Conservation (phyloP, 2,113 vertebrate species). For the Mugil cephalus region DNA sequence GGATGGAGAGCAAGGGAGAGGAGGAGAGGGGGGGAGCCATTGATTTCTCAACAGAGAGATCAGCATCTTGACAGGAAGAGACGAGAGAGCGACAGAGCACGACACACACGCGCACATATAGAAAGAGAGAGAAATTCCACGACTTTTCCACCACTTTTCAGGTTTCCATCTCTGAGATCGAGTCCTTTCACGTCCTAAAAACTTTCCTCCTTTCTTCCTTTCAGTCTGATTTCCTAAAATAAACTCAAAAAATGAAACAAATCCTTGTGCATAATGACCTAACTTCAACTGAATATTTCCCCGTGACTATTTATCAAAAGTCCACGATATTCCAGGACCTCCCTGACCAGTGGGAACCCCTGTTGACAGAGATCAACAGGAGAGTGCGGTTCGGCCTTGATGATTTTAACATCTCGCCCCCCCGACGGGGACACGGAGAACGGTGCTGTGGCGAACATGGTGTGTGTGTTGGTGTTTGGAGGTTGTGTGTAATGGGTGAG, state of each 20-base stretch:
- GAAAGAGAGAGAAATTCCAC: conserved; percentile 38
- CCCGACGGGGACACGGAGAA: conserved; percentile 52
- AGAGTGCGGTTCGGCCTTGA: conserved; percentile 43
- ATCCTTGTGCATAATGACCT: not conserved
- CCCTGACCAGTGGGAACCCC: conserved; percentile 28
- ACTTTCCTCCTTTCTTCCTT: not conserved
- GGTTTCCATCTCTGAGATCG: not conserved
- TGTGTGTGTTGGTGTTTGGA: conserved; percentile 48
- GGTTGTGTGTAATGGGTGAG: conserved; percentile 43
- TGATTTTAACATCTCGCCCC: conserved; percentile 59
- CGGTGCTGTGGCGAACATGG: conserved; percentile 68
- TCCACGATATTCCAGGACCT: conserved; percentile 57
- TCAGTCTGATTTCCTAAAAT: not conserved
- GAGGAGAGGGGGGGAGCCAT: conserved; percentile 46
- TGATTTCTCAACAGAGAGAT: conserved; percentile 81
- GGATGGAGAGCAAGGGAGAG: conserved; percentile 56
- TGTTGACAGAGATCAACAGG: conserved; percentile 67
- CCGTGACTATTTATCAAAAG: conserved; percentile 37
- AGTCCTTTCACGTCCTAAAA: conserved; percentile 10
- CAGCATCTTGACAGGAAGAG: conserved; percentile 77
- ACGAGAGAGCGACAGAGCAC: conserved; percentile 57
- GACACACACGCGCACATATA: conserved; percentile 30
- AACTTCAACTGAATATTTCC: conserved; percentile 9
- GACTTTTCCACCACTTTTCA: conserved; percentile 35
- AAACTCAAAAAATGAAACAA: not conserved